Evolutionary conservation across 2,888 invertebrate species (phyloP), one percentile per base, ranked within the genome.

Genomic region (Rotaria macrura): DNA sequence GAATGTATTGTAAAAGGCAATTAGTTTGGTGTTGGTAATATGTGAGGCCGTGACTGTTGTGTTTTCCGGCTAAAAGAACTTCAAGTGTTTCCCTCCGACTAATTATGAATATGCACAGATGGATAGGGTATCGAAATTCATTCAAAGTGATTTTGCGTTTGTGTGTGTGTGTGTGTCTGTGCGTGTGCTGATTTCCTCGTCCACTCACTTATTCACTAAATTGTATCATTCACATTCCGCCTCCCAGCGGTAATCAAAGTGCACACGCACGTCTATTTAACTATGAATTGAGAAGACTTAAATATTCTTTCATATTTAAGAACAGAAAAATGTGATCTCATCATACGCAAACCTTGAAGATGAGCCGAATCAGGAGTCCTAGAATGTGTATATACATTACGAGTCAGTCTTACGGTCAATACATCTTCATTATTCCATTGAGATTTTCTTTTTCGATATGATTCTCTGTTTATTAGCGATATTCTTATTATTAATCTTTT

Each of bases 51-150:
- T 65, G 65, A 65, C 65, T 65, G 65, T 65, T 65, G 65, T 65
- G 65, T 65, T 65, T 65, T 65, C 65, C 65, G 65, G 65, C 65
- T 65, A 65, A 65, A 65, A 65, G 65, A 65, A 65, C 65, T 65
- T 65, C 34, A 17, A 65, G 65, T 65, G 65, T 65, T 65, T 65
- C 65, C 65, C 65, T 20, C 20, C 65, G 65, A 34, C 65, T 65
- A 65, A 65, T 65, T 65, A 65, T 65, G 65, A 34, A 65, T 65
- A 65, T 65, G 65, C 65, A 65, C 65, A 65, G 65, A 65, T 65
- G 65, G 65, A 34, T 65, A 65, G 65, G 65, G 65, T 65, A 65
- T 65, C 65, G 65, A 65, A 65, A 65, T 65, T 65, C 65, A 65
- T 65, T 65, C 34, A 65, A 65, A 65, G 65, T 65, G 65, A 65